Base-by-base conservation (phyloP, 2,797 vertebrate species). In the Anolis apletophallus region DNA sequence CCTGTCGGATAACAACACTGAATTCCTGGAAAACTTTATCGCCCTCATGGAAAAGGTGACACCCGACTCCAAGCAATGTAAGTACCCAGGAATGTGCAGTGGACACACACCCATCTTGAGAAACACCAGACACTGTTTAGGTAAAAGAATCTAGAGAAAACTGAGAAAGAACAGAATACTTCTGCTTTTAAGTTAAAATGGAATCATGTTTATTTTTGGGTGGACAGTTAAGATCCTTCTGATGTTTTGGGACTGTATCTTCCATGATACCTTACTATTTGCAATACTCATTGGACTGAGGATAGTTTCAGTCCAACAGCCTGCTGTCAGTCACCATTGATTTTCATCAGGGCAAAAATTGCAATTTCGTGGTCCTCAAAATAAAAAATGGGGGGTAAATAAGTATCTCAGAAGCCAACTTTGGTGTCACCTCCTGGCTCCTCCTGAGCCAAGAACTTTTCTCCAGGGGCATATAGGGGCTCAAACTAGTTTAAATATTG, bases 41-140 rank as follows among this genome's bases (percentile, higher is more conserved):
- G 97, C 98, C 86, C 98, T 99, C 87, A 99, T 99, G 98, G 98
- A 99, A 97, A 99, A 99, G 96, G 98, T 99, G 96, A 99, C 98
- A 5, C 99, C 99, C 5, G 98, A 99, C 96, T 99, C 98, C 92
- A 99, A 99, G 96, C 98, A 98, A 96, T 99, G 99, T 99, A 95
- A 98, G 98, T 96, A 94, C 78, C 6, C 87, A 1, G 2, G 84
- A 71, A 76, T 23, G 10, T 2, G 1, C 29, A 54, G 23, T 50
- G 86, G 34, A n/a, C 36, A 73, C 57, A 67, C 72, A 74, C 32
- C 52, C 77, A 17, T 75, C 36, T 73, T 29, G 29, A 55, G 69
- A 67, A 79, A 21, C 21, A 17, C 57, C 29, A 16, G 3, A 21
- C 32, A 64, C 32, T 29, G 29, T 77, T 54, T 46, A 57, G 77